Conservation (phyloP, 2,797 vertebrate genomes). For the Tapera naevia region DNA sequence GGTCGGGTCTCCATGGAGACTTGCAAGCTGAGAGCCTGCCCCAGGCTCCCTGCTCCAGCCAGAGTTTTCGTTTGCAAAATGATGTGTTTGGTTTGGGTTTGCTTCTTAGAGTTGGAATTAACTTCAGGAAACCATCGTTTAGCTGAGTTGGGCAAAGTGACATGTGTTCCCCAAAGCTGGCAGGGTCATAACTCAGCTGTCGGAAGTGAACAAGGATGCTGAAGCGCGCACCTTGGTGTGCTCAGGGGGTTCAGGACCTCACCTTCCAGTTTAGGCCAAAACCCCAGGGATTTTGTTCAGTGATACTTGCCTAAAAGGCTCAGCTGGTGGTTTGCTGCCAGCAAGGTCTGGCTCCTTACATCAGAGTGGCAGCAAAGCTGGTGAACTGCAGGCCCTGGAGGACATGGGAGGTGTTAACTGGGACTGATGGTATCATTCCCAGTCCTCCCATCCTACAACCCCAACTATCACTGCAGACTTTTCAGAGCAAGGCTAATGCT, state of each 20-base stretch:
- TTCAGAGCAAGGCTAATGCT: background rate
- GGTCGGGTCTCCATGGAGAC: background rate
- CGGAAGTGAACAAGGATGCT: background rate
- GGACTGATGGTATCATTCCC: background rate
- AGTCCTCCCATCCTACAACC: background rate
- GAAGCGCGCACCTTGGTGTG: accelerated
- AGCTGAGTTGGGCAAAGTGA: background rate
- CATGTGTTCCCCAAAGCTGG: background rate
- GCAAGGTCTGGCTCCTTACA: background rate
- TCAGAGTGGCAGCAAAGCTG: background rate
- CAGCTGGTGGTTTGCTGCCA: background rate
- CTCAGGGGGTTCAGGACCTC: background rate
- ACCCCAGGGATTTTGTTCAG: background rate
- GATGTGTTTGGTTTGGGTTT: conserved; percentile 9
- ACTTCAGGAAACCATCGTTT: background rate
- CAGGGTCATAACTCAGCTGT: background rate
- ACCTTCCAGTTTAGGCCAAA: background rate
- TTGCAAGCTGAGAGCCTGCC: background rate
- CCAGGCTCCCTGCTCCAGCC: background rate
- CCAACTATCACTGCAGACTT: accelerated
- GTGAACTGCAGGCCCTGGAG: background rate
- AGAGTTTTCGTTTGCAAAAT: background rate
- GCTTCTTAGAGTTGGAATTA: background rate
- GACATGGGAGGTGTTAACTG: background rate
- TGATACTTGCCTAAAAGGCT: background rate